Base-by-base conservation (phyloP, 2,113 vertebrate species). In the Glaucidium brasilianum region DNA sequence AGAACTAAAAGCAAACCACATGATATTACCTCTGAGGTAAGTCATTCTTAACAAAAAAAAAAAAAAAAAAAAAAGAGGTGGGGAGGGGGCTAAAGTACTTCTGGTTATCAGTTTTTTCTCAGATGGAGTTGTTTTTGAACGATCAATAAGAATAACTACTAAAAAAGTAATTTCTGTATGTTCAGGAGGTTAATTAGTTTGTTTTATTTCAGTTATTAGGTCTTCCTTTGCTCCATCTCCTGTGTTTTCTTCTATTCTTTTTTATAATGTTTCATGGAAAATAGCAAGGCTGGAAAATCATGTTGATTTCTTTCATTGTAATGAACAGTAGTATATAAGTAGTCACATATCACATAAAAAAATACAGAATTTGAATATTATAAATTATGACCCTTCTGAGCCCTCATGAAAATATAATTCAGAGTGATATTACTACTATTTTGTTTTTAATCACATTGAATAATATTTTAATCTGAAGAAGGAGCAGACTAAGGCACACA, bases 231-330 rank as follows among this genome's bases (percentile, higher is more conserved):
- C 25, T 91, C 25, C 7, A 11, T 62, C 23, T 75, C 47, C 49
- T 79, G 18, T 50, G 19, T 34, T 85, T 86, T 53, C 32, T 53
- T 69, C 20, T 49, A 19, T 21, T 53, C 8, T 59, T 66, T 66
- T 79, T 71, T 23, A 75, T 6, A 49, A 3, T 43, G 3, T 77
- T 78, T 67, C 21, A 49, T 35, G n/a, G 27, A 71, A 67, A 84
- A 79, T 20, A 53, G 22, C 0, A 1, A 35, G 32, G 12, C 27
- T 25, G 10, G 26, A 73, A 71, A 74, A 71, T 12, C 1, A 0
- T 11, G 10, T 52, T 22, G 9, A 35, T 55, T 92, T 67, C 9
- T 53, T 89, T 29, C 26, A 45, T 43, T 68, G 15, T 34, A 45
- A 67, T 16, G n/a, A 79, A 63, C 1, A 82, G 22, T 21, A 45